Evolutionary conservation across 2,888 invertebrate species (phyloP).

Genomic region (Nymphalis urticae): DNA sequence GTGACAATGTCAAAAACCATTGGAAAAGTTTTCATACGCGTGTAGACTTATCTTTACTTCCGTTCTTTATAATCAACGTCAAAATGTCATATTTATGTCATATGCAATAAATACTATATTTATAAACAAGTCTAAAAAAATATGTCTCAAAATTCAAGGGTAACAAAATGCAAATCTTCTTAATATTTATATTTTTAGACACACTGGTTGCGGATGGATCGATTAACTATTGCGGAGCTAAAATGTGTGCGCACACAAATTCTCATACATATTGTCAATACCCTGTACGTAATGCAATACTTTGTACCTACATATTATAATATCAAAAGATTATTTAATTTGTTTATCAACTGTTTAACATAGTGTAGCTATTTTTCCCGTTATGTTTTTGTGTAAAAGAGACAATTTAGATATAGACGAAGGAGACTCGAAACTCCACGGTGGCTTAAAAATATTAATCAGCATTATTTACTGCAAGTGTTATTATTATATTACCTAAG

Average conservation of each 20-base stretch:
- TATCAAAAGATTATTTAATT: too few relatives aligned
- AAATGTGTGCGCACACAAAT: constrained; percentile 62
- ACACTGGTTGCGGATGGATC: constrained; percentile 30
- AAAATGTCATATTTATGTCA: too few relatives aligned
- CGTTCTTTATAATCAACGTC: constrained; percentile 18
- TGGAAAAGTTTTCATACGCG: neutral
- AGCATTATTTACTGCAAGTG: too few relatives aligned
- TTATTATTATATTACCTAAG: too few relatives aligned
- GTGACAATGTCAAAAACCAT: too few relatives aligned
- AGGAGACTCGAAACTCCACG: too few relatives aligned
- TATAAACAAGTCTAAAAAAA: constrained; percentile 24
- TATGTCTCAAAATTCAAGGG: constrained; percentile 52
- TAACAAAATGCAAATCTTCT: constrained; percentile 50
- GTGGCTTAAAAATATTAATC: too few relatives aligned
- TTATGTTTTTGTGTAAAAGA: too few relatives aligned
- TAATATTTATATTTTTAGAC: constrained; percentile 18
- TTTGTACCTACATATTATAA: neutral
- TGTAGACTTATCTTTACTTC: neutral
- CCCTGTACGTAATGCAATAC: constrained; percentile 50
- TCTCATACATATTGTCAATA: constrained; percentile 68
- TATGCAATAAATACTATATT: too few relatives aligned
- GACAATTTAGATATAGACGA: too few relatives aligned
- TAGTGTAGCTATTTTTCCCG: too few relatives aligned
- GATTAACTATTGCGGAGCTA: constrained; percentile 66
- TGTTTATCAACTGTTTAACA: too few relatives aligned